These are phyloP conservation scores for Halesus radiatus DNA, from an alignment of 1,140 invertebrate genomes.

Conservation along the genomic window DNA sequence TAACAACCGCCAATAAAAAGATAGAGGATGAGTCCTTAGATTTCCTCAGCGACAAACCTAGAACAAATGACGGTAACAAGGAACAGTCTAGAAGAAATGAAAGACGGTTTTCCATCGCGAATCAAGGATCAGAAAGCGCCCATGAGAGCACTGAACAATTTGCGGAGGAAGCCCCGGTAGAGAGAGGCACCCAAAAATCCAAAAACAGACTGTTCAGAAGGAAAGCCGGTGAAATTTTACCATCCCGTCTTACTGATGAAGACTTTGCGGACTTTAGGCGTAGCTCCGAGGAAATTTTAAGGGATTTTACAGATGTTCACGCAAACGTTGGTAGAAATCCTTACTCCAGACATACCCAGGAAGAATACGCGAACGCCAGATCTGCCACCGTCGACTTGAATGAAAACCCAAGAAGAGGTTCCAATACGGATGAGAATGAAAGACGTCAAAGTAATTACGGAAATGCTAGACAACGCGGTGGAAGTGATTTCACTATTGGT, in stretches of 20 bases:
- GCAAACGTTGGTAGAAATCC: conserved; percentile 27
- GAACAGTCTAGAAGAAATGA: conserved; percentile 7
- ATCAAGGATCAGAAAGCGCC: conserved; percentile 53
- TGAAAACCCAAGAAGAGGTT: conserved; percentile 5
- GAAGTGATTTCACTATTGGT: neutral
- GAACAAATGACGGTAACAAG: neutral
- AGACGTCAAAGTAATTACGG: neutral
- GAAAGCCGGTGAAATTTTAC: conserved; percentile 49
- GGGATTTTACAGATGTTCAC: conserved; percentile 41
- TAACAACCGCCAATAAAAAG: conserved; percentile 3
- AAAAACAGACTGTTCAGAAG: conserved; percentile 54
- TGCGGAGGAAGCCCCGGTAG: conserved; percentile 3
- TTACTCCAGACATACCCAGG: conserved; percentile 42
- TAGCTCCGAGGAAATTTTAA: conserved; percentile 52
- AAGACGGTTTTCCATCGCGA: conserved; percentile 37
- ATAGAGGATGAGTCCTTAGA: conserved; percentile 7
- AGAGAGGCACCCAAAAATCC: neutral
- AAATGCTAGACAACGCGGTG: neutral
- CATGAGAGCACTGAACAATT: conserved; percentile 50
- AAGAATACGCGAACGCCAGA: conserved; percentile 48
- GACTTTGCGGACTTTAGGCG: conserved; percentile 48
- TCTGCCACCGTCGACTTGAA: conserved; percentile 36
- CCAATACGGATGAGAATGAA: neutral
- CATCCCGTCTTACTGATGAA: conserved; percentile 16
- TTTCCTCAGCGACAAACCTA: neutral